phyloP scores from a whole-genome alignment of 2,797 vertebrate genomes.

The Lagothrix lagotricha region DNA sequence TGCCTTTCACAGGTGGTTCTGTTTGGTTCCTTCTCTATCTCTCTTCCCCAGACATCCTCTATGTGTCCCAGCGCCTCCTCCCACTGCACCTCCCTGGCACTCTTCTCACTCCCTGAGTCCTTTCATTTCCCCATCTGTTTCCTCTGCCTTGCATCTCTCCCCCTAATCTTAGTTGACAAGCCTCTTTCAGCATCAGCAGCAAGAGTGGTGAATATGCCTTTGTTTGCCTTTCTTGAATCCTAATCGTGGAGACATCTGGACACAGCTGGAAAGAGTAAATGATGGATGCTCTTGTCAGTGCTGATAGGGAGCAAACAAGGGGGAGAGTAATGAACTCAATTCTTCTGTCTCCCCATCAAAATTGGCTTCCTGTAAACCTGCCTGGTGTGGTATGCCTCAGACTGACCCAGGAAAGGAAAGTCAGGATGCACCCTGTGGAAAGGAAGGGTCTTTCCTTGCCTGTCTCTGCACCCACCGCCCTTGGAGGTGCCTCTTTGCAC shows the following conservation, averaged over 20 bases:
- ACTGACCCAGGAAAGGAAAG: neutral
- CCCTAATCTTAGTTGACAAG: neutral
- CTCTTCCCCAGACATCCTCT: neutral
- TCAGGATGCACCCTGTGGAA: rapidly evolving
- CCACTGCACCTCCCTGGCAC: rapidly evolving
- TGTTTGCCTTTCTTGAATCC: neutral
- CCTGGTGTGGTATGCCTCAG: rapidly evolving
- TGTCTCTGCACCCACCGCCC: no score
- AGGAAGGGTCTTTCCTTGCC: neutral
- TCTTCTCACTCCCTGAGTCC: neutral
- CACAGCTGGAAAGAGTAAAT: neutral
- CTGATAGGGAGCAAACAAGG: rapidly evolving
- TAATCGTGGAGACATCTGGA: neutral
- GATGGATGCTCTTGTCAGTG: neutral
- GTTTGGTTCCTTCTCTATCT: neutral
- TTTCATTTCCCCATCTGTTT: neutral
- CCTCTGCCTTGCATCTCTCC: neutral
- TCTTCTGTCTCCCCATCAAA: neutral
- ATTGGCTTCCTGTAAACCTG: rapidly evolving
- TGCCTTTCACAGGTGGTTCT: neutral
- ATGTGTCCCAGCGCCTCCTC: rapidly evolving
- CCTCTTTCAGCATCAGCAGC: neutral
- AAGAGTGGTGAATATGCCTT: rapidly evolving
- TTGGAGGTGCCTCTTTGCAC: neutral
- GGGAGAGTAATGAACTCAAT: rapidly evolving